Evolutionary conservation across 1,140 invertebrate species (phyloP).

Genomic region (Drosophila pallidifrons): DNA sequence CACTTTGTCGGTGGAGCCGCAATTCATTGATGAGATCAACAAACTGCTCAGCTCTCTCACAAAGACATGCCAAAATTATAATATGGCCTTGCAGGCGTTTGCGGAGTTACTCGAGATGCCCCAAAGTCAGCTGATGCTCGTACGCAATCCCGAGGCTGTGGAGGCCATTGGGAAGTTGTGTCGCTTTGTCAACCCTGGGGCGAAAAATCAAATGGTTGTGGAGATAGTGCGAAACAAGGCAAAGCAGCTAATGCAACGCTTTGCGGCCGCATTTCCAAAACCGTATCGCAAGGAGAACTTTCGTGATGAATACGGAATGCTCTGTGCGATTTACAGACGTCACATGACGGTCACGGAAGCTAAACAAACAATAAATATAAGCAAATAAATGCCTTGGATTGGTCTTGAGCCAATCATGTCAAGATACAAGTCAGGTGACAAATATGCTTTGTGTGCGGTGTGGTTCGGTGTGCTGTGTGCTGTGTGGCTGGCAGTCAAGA

Average conservation of each 20-base stretch:
- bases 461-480: background rate
- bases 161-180: slow-evolving; percentile 27
- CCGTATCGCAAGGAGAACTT: slow-evolving; percentile 20
- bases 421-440: slow-evolving; percentile 53
- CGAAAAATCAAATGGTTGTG: background rate
- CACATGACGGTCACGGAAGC: slow-evolving; percentile 4
- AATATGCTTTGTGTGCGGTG: slow-evolving; percentile 46
- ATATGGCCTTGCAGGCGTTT: slow-evolving; percentile 25
- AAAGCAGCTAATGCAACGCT: slow-evolving; percentile 16
- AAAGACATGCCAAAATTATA: slow-evolving; percentile 1
- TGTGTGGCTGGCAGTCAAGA: background rate
- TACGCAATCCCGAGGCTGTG: slow-evolving; percentile 41
- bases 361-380: slow-evolving; percentile 26
- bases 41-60: slow-evolving; percentile 21
- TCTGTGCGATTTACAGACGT: slow-evolving; percentile 13
- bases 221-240: background rate
- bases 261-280: slow-evolving; percentile 3
- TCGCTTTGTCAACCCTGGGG: background rate
- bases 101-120: slow-evolving; percentile 14
- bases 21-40: slow-evolving; percentile 34
- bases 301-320: slow-evolving; percentile 25
- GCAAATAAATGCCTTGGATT: slow-evolving; percentile 38
- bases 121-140: slow-evolving; percentile 37
- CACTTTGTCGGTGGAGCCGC: slow-evolving; percentile 9
- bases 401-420: slow-evolving; percentile 31